phyloP scores from a whole-genome alignment of 1,140 invertebrate genomes.

The Scaptomyza graminum region DNA sequence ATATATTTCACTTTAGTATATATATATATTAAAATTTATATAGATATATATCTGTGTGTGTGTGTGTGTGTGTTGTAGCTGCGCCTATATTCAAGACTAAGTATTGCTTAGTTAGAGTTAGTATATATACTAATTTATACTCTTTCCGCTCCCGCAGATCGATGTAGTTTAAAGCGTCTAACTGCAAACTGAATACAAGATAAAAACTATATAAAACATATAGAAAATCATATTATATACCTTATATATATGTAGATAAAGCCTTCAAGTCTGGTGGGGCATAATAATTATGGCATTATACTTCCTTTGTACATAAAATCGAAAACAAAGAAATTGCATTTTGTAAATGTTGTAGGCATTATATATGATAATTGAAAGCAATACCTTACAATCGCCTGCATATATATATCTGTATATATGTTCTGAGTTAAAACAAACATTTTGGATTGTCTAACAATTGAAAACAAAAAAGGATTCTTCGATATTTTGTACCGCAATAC shows the following conservation, averaged over 20 bases:
- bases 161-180: conserved; percentile 47
- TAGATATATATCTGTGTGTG: conserved; percentile 24
- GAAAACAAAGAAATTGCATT: conserved; percentile 25
- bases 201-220: no score
- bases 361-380: conserved; percentile 58
- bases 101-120: conserved; percentile 35
- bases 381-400: conserved; percentile 65
- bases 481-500: conserved; percentile 58
- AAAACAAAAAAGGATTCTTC: conserved; percentile 40
- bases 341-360: conserved; percentile 45
- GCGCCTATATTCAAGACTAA: conserved; percentile 30
- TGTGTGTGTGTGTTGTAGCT: conserved; percentile 37
- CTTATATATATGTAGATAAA: conserved; percentile 27
- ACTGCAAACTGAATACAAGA: conserved; percentile 40
- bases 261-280: conserved; percentile 16
- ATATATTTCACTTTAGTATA: conserved; percentile 12
- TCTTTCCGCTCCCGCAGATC: not conserved
- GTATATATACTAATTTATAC: not conserved
- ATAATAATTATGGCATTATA: conserved; percentile 14
- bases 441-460: conserved; percentile 42
- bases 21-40: conserved; percentile 4
- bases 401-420: conserved; percentile 12
- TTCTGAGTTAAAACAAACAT: conserved; percentile 41
- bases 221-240: conserved; percentile 6
- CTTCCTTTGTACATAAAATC: not conserved